Evolutionary conservation across 2,797 vertebrate genomes (phyloP), one percentile per base, ranked within the genome.

Genomic region (Paratrypauchen microcephalus): DNA sequence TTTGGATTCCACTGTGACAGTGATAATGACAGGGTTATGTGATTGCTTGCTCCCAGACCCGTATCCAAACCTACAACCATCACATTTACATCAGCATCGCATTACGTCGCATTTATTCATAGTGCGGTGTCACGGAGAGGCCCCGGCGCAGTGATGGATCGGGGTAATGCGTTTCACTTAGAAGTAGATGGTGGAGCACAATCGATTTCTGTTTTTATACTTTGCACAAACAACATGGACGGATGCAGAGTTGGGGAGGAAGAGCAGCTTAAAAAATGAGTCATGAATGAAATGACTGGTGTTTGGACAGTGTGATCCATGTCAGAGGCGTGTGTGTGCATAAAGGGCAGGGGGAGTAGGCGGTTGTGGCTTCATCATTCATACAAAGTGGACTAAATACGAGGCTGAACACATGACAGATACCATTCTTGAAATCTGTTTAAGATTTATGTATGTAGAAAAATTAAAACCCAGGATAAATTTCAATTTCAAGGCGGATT

Each of bases 61-160:
- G 76, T 75, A 55, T 82, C 75, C 75, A 32, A 87, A 86, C 66
- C 79, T 75, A 73, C 77, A 75, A 80, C 78, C 81, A 85, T 86
- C 83, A 32, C 82, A 89, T 90, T 88, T 84, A 80, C 87, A 90
- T 91, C 86, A 89, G 81, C 88, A 89, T 89, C 86, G 69, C 85
- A 88, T 89, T 88, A 85, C 74, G 61, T 73, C 70, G 74, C 81
- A 87, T 88, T 90, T 90, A 90, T 91, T 88, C 91, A 87, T 78
- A 73, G 84, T 62, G 72, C 68, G 48, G 75, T 75, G 83, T 81
- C 83, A 71, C 21, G 30, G 65, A 16, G 60, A 13, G 69, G 68
- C 80, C 76, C 74, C 86, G 83, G 79, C 63, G 73, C 81, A 87
- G 87, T 90, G 82, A 88, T 56, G 30, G 80, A 90, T 85, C 55